Evolutionary conservation across 2,888 invertebrate genomes (phyloP), one percentile per base, ranked within the genome.

Genomic region (Caenorhabditis auriculariae): DNA sequence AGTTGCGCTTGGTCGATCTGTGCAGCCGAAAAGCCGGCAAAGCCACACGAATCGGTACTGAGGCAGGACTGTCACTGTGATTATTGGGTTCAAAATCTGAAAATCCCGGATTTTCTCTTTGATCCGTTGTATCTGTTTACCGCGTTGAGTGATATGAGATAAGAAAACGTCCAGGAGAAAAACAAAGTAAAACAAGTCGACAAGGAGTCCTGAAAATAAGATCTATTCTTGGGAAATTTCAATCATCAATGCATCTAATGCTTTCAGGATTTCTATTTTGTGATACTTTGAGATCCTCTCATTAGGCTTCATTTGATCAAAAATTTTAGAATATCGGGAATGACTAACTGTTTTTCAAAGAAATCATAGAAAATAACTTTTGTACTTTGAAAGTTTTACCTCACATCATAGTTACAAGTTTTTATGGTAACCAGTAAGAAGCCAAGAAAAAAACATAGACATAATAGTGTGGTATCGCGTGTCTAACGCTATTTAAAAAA

Each of bases 1-100:
- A 19, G 59, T 58, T 26, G 62, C 57, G 21, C 54, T 37, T 39
- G 58, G 48, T 0, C 45, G 29, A 6, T 58, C 28, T 19, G 27
- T 49, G 15, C 52, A 45, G 24, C 60, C 53, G 4, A 65, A 17
- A 17, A 62, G 37, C 37, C 59, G 60, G 43, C 60, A 59, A 26
- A 67, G 26, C 52, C 60, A 52, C 43, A 45, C 46, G 47, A 74
- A 60, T 6, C 77, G 70, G 49, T 80, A 80, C 56, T 80, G 80
- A 19, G 80, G 80, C 5, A 80, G 68, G 9, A 80, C 73, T n/a
- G 79, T 78, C 23, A 80, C 74, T 4, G 80, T 80, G 12, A 80
- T 64, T 15, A 80, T 49, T 2, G 80, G 80, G 49, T 80, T 80
- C n/a, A 80, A 50, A 35, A 80, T 76, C 80, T 80, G 60, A 46